Evolutionary conservation across 2,888 invertebrate genomes (phyloP).

Genomic region (Falcaria lacertinaria): DNA sequence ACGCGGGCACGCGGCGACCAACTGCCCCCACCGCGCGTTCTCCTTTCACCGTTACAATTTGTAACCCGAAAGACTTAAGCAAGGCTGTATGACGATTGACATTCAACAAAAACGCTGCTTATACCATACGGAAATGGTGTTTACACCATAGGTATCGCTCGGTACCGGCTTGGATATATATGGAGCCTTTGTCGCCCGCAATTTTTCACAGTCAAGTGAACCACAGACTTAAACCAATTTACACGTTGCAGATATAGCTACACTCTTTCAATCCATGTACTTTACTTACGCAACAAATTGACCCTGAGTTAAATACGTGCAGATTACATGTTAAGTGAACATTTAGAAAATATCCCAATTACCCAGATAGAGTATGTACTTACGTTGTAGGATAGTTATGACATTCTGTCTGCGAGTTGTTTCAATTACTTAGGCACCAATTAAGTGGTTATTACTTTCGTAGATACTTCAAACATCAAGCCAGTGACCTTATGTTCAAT

Average conservation of each 20-base stretch:
- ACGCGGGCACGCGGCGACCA: conserved; percentile 13
- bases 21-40: conserved; percentile 29
- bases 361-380: too few relatives aligned
- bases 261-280: too few relatives aligned
- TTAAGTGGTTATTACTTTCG: too few relatives aligned
- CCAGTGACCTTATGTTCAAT: too few relatives aligned
- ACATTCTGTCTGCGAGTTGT: too few relatives aligned
- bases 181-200: conserved; percentile 14
- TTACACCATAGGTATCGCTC: conserved; percentile 22
- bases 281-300: too few relatives aligned
- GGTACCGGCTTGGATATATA: conserved; percentile 21
- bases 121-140: conserved; percentile 60
- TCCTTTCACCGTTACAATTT: conserved; percentile 70
- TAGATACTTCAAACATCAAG: too few relatives aligned
- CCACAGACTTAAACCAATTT: background rate
- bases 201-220: background rate
- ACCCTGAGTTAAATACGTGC: too few relatives aligned
- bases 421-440: too few relatives aligned
- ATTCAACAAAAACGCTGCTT: conserved; percentile 70
- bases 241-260: background rate
- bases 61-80: conserved; percentile 69
- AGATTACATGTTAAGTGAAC: too few relatives aligned
- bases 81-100: conserved; percentile 75
- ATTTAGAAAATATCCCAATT: too few relatives aligned
- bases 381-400: too few relatives aligned